These are phyloP conservation scores for Myripristis jacobus DNA, from an alignment of 2,797 vertebrate species.

Conservation along the genomic window DNA sequence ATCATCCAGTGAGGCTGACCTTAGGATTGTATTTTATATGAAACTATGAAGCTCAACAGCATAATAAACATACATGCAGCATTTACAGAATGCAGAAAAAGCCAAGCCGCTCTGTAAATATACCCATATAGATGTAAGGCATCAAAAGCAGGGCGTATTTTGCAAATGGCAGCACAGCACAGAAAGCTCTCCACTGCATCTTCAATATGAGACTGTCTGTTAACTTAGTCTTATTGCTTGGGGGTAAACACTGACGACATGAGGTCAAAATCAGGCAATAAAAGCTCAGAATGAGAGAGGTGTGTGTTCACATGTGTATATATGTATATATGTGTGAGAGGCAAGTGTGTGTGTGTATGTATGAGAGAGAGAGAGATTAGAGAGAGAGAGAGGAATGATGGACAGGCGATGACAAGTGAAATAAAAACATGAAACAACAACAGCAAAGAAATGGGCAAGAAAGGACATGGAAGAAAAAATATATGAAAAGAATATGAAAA, in stretches of 20 bases:
- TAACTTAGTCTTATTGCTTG: constrained; percentile 14
- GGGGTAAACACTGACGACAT: constrained; percentile 25
- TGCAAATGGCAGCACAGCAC: neutral
- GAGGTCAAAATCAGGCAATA: constrained; percentile 36
- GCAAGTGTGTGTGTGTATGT: too few relatives aligned
- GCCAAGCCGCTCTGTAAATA: neutral
- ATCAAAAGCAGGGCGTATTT: neutral
- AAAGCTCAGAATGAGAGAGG: constrained; percentile 4
- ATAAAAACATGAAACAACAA: constrained; percentile 24
- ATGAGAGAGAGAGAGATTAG: constrained; percentile 5
- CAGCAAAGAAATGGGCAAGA: constrained; percentile 7
- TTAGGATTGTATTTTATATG: constrained; percentile 31
- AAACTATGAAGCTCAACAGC: constrained; percentile 22
- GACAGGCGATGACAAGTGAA: constrained; percentile 25
- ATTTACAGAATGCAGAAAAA: constrained; percentile 21
- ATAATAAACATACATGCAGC: constrained; percentile 19
- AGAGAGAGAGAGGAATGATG: neutral
- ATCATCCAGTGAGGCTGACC: constrained; percentile 30
- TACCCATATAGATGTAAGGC: constrained; percentile 10
- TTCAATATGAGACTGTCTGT: constrained; percentile 24
- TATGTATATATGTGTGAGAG: too few relatives aligned
- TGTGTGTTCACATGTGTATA: constrained; percentile 5
- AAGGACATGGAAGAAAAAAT: constrained; percentile 5
- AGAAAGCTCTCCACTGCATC: constrained; percentile 11
- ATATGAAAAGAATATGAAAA: neutral